Conservation (phyloP, 2,113 vertebrate species). For the Nycticryphes semicollaris region DNA sequence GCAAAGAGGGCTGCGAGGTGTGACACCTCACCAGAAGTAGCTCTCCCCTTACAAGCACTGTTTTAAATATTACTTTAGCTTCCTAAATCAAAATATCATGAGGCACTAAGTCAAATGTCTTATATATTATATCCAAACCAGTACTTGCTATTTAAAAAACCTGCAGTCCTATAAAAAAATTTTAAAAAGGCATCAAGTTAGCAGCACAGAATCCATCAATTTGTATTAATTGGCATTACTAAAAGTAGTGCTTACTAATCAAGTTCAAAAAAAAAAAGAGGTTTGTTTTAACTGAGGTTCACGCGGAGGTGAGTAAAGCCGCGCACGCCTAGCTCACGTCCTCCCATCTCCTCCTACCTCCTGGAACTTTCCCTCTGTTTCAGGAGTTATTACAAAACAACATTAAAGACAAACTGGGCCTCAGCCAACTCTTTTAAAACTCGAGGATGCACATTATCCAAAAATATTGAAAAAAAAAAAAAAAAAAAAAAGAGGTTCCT, state of each 20-base stretch:
- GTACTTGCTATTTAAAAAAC: not conserved
- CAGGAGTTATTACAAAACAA: not conserved
- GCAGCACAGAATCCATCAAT: not conserved
- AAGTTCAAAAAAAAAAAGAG: too few species aligned
- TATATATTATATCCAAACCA: not conserved
- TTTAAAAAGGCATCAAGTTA: not conserved
- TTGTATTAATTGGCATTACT: not conserved
- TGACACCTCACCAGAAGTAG: not conserved
- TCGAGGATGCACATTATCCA: not conserved
- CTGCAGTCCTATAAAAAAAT: not conserved
- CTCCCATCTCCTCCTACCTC: slow-evolving; percentile 8
- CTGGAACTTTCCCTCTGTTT: not conserved
- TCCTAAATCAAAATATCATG: not conserved
- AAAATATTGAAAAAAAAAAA: not conserved
- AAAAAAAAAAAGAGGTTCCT: not conserved
- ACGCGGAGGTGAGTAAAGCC: not conserved
- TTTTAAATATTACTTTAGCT: not conserved
- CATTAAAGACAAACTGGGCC: not conserved
- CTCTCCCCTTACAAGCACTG: not conserved
- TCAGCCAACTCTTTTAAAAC: not conserved
- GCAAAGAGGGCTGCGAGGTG: not conserved
- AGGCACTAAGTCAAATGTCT: not conserved
- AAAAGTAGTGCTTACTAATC: not conserved
- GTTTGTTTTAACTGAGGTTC: too few species aligned
- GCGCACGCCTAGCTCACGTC: not conserved